These are phyloP conservation scores for Myotis vivesi DNA, from an alignment of 2,797 vertebrate species.

Conservation along the genomic window DNA sequence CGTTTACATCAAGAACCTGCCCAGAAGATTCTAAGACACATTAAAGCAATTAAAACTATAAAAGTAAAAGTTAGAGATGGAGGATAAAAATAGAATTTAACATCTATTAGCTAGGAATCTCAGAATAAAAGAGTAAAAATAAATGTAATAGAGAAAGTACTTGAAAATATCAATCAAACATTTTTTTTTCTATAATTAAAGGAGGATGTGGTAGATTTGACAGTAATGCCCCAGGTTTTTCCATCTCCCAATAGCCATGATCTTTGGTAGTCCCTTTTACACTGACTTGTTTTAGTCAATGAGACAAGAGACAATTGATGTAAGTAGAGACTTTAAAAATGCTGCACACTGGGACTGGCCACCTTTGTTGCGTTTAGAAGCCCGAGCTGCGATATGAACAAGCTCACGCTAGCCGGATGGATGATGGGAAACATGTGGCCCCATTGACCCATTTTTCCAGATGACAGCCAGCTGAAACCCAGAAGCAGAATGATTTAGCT, in stretches of 20 bases:
- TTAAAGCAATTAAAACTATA: background rate
- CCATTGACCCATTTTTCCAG: background rate
- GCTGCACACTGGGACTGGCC: background rate
- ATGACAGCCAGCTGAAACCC: background rate
- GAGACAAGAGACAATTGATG: background rate
- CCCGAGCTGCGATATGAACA: background rate
- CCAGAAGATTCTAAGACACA: slow-evolving; percentile 31
- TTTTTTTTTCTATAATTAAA: background rate
- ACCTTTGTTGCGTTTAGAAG: background rate
- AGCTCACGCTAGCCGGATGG: background rate
- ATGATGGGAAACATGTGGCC: background rate
- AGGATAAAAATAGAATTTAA: slow-evolving; percentile 2
- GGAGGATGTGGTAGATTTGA: background rate
- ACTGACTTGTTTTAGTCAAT: background rate
- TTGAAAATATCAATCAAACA: background rate
- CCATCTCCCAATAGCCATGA: background rate
- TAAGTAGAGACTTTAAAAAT: background rate
- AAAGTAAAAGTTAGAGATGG: background rate
- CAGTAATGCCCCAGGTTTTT: background rate
- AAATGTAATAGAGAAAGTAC: background rate
- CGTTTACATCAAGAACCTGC: background rate
- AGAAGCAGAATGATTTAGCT: background rate
- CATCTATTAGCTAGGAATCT: background rate
- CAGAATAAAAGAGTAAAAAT: background rate
- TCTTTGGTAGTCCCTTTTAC: background rate